A percentile compares a stretch with the other conserved stretches of the same genome.
These are phyloP conservation scores for Bombyx mandarina DNA, from an alignment of 1,140 invertebrate species.

Conservation along the genomic window DNA sequence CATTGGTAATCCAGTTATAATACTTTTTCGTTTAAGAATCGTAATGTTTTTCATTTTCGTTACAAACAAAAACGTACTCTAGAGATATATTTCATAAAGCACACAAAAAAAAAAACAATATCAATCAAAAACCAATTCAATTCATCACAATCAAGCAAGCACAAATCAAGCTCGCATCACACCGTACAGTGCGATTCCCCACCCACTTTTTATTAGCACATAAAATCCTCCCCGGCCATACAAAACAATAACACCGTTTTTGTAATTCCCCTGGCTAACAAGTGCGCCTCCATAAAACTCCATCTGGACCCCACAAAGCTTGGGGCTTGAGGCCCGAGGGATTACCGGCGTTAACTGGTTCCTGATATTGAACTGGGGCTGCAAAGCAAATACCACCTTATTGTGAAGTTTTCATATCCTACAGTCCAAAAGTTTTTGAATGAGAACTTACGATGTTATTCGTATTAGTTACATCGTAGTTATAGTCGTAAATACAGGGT, in stretches of 20 bases:
- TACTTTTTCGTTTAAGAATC: too few relatives aligned
- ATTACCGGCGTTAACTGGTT: slow-evolving; percentile 45
- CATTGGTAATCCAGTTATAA: too few relatives aligned
- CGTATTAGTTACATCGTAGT: too few relatives aligned
- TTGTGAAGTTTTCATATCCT: too few relatives aligned
- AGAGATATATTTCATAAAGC: too few relatives aligned
- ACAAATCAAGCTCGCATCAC: slow-evolving; percentile 12
- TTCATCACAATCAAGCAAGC: slow-evolving; percentile 28
- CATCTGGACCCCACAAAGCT: slow-evolving; percentile 53
- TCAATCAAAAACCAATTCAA: slow-evolving; percentile 11
- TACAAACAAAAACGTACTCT: too few relatives aligned
- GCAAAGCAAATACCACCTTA: too few relatives aligned
- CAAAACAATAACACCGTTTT: slow-evolving; percentile 54
- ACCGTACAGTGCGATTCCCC: slow-evolving; percentile 22
- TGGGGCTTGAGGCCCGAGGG: slow-evolving; percentile 40
- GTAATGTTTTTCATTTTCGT: too few relatives aligned
- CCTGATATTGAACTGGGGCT: slow-evolving; percentile 7
- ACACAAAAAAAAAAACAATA: background rate
- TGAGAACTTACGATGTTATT: too few relatives aligned
- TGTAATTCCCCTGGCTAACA: slow-evolving; percentile 54
- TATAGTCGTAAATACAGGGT: too few relatives aligned
- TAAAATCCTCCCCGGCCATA: slow-evolving; percentile 44
- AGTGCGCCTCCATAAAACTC: slow-evolving; percentile 59
- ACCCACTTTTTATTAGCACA: slow-evolving; percentile 59
- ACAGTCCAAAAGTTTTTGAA: too few relatives aligned